Evolutionary conservation across 37 sponge, comb jelly and placozoan species (phyloP).

Genomic region (Chondrosia reniformis): DNA sequence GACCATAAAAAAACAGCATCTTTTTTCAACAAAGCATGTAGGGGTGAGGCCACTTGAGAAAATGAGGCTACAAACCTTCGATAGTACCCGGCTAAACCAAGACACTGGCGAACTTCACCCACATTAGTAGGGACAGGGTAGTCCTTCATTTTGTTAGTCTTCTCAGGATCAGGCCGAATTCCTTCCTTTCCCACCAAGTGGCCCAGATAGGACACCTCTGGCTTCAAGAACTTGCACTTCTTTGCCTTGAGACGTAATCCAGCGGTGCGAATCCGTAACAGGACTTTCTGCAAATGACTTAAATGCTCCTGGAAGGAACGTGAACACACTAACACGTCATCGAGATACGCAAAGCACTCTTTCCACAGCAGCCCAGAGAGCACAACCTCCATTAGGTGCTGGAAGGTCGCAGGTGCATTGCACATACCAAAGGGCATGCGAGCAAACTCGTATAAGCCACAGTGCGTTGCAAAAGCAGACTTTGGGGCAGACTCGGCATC

Average conservation of each 20-base stretch:
- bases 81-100: slow-evolving; percentile 27
- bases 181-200: background rate
- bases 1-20: slow-evolving; percentile 16
- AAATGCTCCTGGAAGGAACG: background rate
- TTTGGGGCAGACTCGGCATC: slow-evolving; percentile 23
- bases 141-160: background rate
- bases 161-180: background rate
- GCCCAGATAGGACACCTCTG: background rate
- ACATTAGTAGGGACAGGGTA: slow-evolving; percentile 14
- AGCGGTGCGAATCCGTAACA: background rate
- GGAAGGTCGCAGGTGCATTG: slow-evolving; percentile 52
- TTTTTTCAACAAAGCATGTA: slow-evolving; percentile 1
- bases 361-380: slow-evolving; percentile 20
- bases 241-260: slow-evolving; percentile 15
- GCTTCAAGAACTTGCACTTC: slow-evolving; percentile 3
- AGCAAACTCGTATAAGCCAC: slow-evolving; percentile 32
- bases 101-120: background rate
- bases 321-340: slow-evolving; percentile 17
- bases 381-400: slow-evolving; percentile 45
- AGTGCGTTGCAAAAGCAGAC: slow-evolving; percentile 21
- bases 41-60: slow-evolving; percentile 24
- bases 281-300: background rate
- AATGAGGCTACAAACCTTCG: slow-evolving; percentile 13
- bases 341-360: slow-evolving; percentile 38
- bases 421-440: slow-evolving; percentile 48